Conservation (phyloP, 2,888 invertebrate genomes). For the Apomyelois bistriatella region DNA sequence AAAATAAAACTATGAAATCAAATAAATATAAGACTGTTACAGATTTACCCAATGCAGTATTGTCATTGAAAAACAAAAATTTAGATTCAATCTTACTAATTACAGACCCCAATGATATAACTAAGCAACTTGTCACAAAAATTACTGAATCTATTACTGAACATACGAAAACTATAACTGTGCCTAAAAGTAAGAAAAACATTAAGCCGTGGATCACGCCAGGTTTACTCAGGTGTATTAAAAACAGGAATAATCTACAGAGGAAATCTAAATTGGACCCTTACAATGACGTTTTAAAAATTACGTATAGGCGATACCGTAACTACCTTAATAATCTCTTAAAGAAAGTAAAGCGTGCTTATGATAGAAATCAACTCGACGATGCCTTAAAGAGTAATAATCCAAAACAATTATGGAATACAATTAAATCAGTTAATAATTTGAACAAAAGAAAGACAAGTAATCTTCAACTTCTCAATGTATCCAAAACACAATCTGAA, state of each 20-base stretch:
- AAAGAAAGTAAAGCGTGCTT: constrained; percentile 2
- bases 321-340: constrained; percentile 3
- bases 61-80: background rate
- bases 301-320: constrained; percentile 5
- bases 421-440: background rate
- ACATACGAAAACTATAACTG: background rate
- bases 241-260: constrained; percentile 1
- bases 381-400: background rate
- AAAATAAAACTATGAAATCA: background rate
- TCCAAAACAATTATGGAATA: constrained; percentile 3
- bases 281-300: background rate
- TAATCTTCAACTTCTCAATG: background rate
- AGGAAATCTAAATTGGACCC: background rate
- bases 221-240: background rate
- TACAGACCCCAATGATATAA: background rate
- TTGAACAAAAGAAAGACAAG: background rate
- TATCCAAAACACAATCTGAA: background rate
- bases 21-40: background rate
- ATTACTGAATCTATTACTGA: background rate
- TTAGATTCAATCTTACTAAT: background rate
- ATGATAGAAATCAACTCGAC: background rate
- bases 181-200: constrained; percentile 5
- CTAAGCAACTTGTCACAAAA: background rate
- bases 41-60: background rate
- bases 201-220: constrained; percentile 1